Base-by-base conservation (phyloP, 2,888 invertebrate species). In the Eristalinus sepulchralis region DNA sequence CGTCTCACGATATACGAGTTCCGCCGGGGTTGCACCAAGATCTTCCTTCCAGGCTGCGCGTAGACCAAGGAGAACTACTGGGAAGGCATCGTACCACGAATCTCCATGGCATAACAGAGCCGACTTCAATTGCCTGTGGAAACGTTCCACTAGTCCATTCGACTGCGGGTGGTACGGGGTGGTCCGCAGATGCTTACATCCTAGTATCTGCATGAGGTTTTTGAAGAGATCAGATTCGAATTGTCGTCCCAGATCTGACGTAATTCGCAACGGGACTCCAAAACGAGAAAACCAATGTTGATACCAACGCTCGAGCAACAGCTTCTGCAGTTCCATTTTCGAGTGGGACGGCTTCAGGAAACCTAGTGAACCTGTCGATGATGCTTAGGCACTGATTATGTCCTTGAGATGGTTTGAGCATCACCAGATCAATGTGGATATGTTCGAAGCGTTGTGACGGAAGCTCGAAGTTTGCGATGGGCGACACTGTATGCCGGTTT, bases 141-240 rank as follows among this genome's bases (percentile, higher is more conserved):
- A 39, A 1, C 92, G 84, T 79, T 93, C 92, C 0, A 93, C 89
- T 70, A 92, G 89, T 0, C 92, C 92, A 71, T 93, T 93, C 0
- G 91, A 87, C 70, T 90, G 89, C 13, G 72, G 66, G 20, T 75
- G 81, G 20, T 84, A 88, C 1, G 77, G 67, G 9, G 81, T 81
- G 13, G 84, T 83, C 13, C 76, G 66, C 6, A 79, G 36, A 36
- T 81, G 55, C 6, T 34, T 34, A 8, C 34, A 27, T 17, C 78
- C 83, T 11, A 82, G 31, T 6, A 63, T 39, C 27, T 63, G 62
- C 17, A 53, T 73, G 3, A 73, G 33, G 33, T 36, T 33, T 53
- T 63, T 53, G 17, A 72, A 72, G 13, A 73, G 10, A 20, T 73
- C 72, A 1, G 53, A 73, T 63, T 72, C 72, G 47, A 47, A 47